These are phyloP conservation scores for Boloria selene DNA, from an alignment of 2,888 invertebrate genomes.

Conservation along the genomic window DNA sequence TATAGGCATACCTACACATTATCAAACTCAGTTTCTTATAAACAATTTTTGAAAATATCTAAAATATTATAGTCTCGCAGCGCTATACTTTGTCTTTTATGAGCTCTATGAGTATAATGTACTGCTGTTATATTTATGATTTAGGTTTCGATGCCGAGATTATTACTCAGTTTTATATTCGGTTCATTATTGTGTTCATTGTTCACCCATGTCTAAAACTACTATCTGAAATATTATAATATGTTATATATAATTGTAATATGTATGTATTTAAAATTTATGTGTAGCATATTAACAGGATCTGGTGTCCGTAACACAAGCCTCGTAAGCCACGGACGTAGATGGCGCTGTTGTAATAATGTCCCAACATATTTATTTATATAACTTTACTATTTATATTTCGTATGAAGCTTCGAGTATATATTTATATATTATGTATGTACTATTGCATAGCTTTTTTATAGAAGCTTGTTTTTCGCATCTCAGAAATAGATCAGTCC, in stretches of 20 bases:
- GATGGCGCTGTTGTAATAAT: too few relatives aligned
- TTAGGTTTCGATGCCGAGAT: conserved; percentile 30
- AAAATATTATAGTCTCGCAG: conserved; percentile 29
- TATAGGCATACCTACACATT: conserved; percentile 59
- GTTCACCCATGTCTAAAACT: too few relatives aligned
- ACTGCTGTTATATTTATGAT: conserved; percentile 30
- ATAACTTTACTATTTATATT: conserved; percentile 17
- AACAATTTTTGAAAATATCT: conserved; percentile 36
- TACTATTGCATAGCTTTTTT: conserved; percentile 64
- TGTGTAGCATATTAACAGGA: too few relatives aligned
- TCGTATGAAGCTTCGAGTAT: not conserved
- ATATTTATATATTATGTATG: conserved; percentile 44
- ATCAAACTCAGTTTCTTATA: conserved; percentile 52
- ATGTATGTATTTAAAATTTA: too few relatives aligned
- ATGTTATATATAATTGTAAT: too few relatives aligned
- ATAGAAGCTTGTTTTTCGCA: conserved; percentile 76
- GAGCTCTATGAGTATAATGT: conserved; percentile 20
- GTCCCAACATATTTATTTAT: too few relatives aligned
- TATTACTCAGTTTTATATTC: conserved; percentile 20
- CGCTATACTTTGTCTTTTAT: conserved; percentile 30
- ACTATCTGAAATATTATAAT: too few relatives aligned
- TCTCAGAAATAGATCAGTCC: conserved; percentile 78
- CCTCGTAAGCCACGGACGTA: too few relatives aligned
- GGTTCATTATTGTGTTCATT: too few relatives aligned
- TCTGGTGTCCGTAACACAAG: too few relatives aligned